phyloP scores from a whole-genome alignment of 2,888 invertebrate species.

The Leucoptera coffeella region DNA sequence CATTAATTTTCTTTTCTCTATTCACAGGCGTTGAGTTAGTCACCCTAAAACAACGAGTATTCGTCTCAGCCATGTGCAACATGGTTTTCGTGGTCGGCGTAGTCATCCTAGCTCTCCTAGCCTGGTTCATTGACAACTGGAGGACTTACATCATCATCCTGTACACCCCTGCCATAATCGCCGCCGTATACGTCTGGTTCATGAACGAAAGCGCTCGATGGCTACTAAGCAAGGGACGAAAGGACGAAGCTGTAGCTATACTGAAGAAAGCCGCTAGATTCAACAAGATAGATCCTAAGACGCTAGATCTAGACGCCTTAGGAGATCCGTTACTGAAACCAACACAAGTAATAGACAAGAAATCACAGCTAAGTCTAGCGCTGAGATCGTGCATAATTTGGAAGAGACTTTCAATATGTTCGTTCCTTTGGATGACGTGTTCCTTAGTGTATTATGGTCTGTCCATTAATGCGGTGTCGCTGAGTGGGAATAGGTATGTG shows the following conservation, averaged over 20 bases:
- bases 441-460: slow-evolving; percentile 76
- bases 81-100: slow-evolving; percentile 73
- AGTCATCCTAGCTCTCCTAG: slow-evolving; percentile 62
- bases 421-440: slow-evolving; percentile 73
- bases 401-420: slow-evolving; percentile 58
- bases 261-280: slow-evolving; percentile 59
- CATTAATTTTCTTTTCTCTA: slow-evolving; percentile 1
- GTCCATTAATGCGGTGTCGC: slow-evolving; percentile 67
- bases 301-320: slow-evolving; percentile 35
- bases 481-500: slow-evolving; percentile 68
- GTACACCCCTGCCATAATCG: slow-evolving; percentile 63
- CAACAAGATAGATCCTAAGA: slow-evolving; percentile 50
- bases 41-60: slow-evolving; percentile 65
- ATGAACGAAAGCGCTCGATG: slow-evolving; percentile 74
- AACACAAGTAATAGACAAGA: slow-evolving; percentile 23
- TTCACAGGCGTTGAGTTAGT: slow-evolving; percentile 69
- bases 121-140: slow-evolving; percentile 71
- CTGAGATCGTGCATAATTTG: slow-evolving; percentile 51
- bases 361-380: slow-evolving; percentile 40
- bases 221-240: slow-evolving; percentile 65
- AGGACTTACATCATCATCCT: slow-evolving; percentile 60
- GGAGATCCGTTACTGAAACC: slow-evolving; percentile 27
- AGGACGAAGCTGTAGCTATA: slow-evolving; percentile 58
- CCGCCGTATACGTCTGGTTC: slow-evolving; percentile 64
- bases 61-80: slow-evolving; percentile 68